Base-by-base conservation (phyloP, 92 coral and sea anemone species). In the Phenganax subtilis region DNA sequence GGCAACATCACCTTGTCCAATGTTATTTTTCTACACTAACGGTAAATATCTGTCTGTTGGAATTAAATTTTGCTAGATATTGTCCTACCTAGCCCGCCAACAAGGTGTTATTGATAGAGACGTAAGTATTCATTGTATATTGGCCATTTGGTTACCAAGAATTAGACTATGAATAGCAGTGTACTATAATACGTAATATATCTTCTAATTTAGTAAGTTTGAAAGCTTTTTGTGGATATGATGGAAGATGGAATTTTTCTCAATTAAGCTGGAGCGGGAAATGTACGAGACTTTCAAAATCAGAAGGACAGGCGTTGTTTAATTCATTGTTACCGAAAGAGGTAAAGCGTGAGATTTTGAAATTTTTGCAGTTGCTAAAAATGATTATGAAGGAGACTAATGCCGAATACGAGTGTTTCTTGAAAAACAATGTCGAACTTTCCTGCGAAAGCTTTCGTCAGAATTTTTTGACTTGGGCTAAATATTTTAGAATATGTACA, bases 201-300 rank as follows among this genome's bases (percentile, higher is more conserved):
- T 8, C 16, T 55, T 30, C 30, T 51, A 30, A 12, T 63, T 64
- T 11, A 79, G 83, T 30, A 16, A 44, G 73, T 14, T n/a, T 79
- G 20, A 28, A 67, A 14, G 75, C 60, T 11, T 64, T 62, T 65
- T 79, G 83, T 79, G 62, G 65, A 15, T 10, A 30, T 11, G 53
- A 63, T 52, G 74, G 83, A 28, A 27, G 1, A 47, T 79, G 83
- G 83, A 79, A 63, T 10, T 51, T 79, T 9, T 10, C 57, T 65
- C 55, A 31, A 16, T 3, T 54, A 16, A 79, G 37, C n/a, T 10
- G 20, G 17, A 7, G 10, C 5, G 52, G 4, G 2, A n/a, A 27
- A 79, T 79, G 83, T 54, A 79, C 83, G 7, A 63, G 51, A 64
- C 74, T 51, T 9, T 14, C 83, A 79, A 10, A 17, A 6, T 30